Percentiles rank a stretch among this genome's conserved stretches.
phyloP scores from a whole-genome alignment of 2,113 vertebrate species.

The Laticauda laticaudata region DNA sequence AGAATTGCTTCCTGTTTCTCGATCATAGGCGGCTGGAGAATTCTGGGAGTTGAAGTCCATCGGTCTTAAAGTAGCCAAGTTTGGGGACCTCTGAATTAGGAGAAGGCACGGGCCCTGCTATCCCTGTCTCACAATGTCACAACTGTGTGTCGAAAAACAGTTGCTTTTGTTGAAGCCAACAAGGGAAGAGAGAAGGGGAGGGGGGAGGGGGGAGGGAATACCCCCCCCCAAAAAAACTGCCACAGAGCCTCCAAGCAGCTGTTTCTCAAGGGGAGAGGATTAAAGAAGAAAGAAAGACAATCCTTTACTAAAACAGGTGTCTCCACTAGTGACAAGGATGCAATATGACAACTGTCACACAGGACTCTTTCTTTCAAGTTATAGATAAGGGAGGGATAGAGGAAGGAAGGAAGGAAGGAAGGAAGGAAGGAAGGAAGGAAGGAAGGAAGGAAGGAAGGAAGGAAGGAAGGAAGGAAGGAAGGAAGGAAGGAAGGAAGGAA shows the following conservation, averaged over 20 bases:
- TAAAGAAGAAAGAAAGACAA: neutral
- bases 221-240: neutral
- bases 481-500: too few species aligned
- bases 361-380: neutral
- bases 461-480: too few species aligned
- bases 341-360: neutral
- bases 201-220: neutral
- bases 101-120: neutral
- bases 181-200: neutral
- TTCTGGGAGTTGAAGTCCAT: too few species aligned
- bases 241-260: conserved; percentile 2
- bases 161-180: neutral
- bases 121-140: neutral
- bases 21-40: too few species aligned
- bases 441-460: neutral
- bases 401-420: neutral
- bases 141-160: neutral
- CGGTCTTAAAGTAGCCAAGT: too few species aligned
- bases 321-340: neutral
- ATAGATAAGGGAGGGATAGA: neutral
- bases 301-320: conserved; percentile 16
- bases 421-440: neutral
- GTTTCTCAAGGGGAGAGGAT: neutral
- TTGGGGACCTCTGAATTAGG: neutral
- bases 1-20: too few species aligned